Evolutionary conservation across 2,113 vertebrate species (phyloP).

Genomic region (Etheostoma spectabile): DNA sequence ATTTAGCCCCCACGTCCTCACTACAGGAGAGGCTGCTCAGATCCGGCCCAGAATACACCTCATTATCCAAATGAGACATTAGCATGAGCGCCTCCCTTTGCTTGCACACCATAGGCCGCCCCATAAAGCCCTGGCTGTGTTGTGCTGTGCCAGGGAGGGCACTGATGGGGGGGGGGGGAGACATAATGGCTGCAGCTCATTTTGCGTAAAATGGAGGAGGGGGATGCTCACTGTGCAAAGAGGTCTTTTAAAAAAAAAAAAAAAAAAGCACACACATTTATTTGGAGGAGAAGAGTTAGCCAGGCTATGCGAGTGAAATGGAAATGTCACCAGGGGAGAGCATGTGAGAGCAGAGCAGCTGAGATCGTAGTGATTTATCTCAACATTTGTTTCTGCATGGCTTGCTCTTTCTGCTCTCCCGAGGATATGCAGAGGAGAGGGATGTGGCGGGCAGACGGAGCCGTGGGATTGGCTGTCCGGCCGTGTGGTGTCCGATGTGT

Average conservation of each 20-base stretch:
- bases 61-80: slow-evolving; percentile 85
- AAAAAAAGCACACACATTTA: not conserved
- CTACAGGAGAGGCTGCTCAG: slow-evolving; percentile 53
- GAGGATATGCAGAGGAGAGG: slow-evolving; percentile 70
- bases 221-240: slow-evolving; percentile 33
- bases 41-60: slow-evolving; percentile 75
- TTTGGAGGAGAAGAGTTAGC: slow-evolving; percentile 40
- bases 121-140: slow-evolving; percentile 60
- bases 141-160: slow-evolving; percentile 43
- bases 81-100: slow-evolving; percentile 59
- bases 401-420: slow-evolving; percentile 72
- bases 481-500: slow-evolving; percentile 64
- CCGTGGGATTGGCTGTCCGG: slow-evolving; percentile 65
- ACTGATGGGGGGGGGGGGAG: slow-evolving; percentile 19
- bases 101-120: slow-evolving; percentile 52
- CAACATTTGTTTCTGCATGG: slow-evolving; percentile 75
- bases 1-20: slow-evolving; percentile 44
- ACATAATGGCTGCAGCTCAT: slow-evolving; percentile 35
- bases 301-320: slow-evolving; percentile 68
- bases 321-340: slow-evolving; percentile 73
- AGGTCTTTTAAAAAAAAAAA: not conserved
- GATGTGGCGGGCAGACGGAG: slow-evolving; percentile 75
- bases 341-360: slow-evolving; percentile 65
- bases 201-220: slow-evolving; percentile 57
- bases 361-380: slow-evolving; percentile 76